A percentile compares a stretch with the other conserved stretches of the same genome.
phyloP scores from a whole-genome alignment of 1,140 invertebrate species.

The Pseudomyrmex cubaensis region DNA sequence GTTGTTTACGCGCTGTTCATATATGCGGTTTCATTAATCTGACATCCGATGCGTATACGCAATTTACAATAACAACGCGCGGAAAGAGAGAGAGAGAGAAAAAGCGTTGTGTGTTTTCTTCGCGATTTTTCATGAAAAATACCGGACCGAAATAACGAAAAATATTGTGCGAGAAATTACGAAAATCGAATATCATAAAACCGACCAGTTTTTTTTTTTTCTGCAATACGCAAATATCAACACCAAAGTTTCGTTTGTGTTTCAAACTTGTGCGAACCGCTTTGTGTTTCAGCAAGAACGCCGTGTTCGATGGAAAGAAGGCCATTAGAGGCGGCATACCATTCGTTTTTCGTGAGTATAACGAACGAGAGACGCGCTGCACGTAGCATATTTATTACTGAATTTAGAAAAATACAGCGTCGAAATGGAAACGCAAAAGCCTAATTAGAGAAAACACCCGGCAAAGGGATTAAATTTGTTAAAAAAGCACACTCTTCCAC shows the following conservation, averaged over 20 bases:
- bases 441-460: no score
- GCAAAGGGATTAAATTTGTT: no score
- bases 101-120: background rate
- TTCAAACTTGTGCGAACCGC: background rate
- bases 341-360: slow-evolving; percentile 97
- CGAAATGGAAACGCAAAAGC: background rate
- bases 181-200: no score
- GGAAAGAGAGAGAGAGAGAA: background rate
- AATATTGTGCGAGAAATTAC: background rate
- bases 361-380: background rate
- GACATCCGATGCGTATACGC: slow-evolving; percentile 28
- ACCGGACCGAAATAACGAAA: slow-evolving; percentile 11
- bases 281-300: slow-evolving; percentile 92
- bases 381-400: background rate
- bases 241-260: slow-evolving; percentile 77
- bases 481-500: background rate
- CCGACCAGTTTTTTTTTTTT: no score
- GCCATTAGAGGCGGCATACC: slow-evolving; percentile 97
- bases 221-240: background rate
- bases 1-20: slow-evolving; percentile 10
- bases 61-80: slow-evolving; percentile 39
- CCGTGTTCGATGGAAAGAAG: slow-evolving; percentile 97
- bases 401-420: no score
- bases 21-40: slow-evolving; percentile 42
- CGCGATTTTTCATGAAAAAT: slow-evolving; percentile 11